Evolutionary conservation across 2,797 vertebrate genomes (phyloP), one percentile per base, ranked within the genome.

Genomic region (Myripristis murdjan): DNA sequence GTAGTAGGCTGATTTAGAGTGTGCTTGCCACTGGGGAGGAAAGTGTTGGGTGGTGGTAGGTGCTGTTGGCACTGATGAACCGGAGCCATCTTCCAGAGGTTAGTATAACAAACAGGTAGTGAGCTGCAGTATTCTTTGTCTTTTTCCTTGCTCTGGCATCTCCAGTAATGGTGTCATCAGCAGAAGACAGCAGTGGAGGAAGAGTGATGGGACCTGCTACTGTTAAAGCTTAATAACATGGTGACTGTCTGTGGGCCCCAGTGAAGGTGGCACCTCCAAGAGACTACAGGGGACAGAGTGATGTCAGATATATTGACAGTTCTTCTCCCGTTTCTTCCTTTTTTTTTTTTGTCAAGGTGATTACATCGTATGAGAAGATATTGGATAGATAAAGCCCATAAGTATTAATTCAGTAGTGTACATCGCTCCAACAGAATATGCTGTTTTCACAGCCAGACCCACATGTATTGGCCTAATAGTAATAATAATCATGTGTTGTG

Each of bases 401-500:
- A 12, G 22, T 49, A 52, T 16, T 52, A 2, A 52, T 26, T 15
- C n/a, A 16, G 49, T 10, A 39, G 12, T 39, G 37, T 11, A 39
- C 10, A 33, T 43, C 20, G 33, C 20, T 64, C 24, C 33, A 52
- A 22, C 28, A 43, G 63, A 51, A 53, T 39, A 16, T 47, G 22
- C 28, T 24, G 12, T 26, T 73, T 57, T 41, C 26, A 9, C 33
- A 53, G 46, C 46, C 16, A 69, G 59, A 24, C 16, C 41, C n/a
- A n/a, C 64, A 55, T 18, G 37, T 53, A 48, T 70, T 51, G 24
- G 44, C 51, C 64, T 37, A 51, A 49, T 20, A 23, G 41, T 24
- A 58, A 43, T 73, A 70, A 37, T 52, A 71, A 69, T 77, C 16
- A 74, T 28, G 33, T 51, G 56, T 54, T 12, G 39, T 64, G 48